phyloP scores from a whole-genome alignment of 37 sponge, comb jelly and placozoan genomes.

The Aphrocallistes beatrix region DNA sequence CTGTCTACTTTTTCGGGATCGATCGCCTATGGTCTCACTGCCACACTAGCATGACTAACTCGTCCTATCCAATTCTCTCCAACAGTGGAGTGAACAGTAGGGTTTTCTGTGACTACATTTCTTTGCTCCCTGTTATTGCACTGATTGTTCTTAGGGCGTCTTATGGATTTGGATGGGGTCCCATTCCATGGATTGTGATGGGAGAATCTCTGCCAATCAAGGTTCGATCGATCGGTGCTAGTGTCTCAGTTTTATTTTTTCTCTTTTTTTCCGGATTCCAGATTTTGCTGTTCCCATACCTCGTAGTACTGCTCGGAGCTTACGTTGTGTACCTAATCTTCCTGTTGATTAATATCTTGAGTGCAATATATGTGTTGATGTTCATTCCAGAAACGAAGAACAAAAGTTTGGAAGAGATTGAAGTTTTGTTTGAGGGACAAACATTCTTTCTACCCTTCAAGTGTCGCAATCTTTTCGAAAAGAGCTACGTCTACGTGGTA shows the following conservation, averaged over 20 bases:
- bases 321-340: constrained; percentile 41
- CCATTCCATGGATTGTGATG: constrained; percentile 60
- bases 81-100: no score
- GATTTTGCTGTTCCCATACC: constrained; percentile 19
- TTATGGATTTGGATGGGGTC: constrained; percentile 43
- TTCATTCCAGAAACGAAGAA: constrained; percentile 45
- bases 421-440: neutral
- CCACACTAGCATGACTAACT: no score
- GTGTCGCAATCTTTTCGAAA: no score
- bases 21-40: no score
- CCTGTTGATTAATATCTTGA: constrained; percentile 12
- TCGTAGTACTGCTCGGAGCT: neutral
- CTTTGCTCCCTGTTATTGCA: constrained; percentile 30
- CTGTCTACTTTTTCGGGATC: no score
- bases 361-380: constrained; percentile 23
- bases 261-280: constrained; percentile 34
- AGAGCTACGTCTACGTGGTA: no score
- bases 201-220: constrained; percentile 40
- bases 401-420: constrained; percentile 28
- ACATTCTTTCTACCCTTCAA: no score
- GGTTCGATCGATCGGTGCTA: constrained; percentile 29
- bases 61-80: no score
- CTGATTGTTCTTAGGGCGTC: constrained; percentile 26
- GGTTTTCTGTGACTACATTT: neutral
- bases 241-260: constrained; percentile 30